A percentile compares a stretch with the other conserved stretches of the same genome.
phyloP scores from a whole-genome alignment of 2,888 invertebrate genomes.

The Reticulitermes lucifugus region DNA sequence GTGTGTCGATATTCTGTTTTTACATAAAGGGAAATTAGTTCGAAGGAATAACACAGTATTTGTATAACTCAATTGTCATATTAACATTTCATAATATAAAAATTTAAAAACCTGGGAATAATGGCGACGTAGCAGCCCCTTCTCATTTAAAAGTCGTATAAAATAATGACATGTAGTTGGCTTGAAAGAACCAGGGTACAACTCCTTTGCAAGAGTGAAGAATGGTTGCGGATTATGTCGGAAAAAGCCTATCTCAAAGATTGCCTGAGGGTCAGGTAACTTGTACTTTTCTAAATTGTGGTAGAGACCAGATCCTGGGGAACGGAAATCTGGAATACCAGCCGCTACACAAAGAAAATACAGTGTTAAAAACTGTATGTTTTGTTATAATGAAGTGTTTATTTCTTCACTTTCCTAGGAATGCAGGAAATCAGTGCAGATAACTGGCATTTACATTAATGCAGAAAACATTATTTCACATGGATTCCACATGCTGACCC shows the following conservation, averaged over 20 bases:
- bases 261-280: constrained; percentile 90
- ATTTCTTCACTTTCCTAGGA: too few relatives aligned
- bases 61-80: neutral
- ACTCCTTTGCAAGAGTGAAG: constrained; percentile 88
- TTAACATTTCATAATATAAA: neutral
- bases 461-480: too few relatives aligned
- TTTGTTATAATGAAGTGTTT: too few relatives aligned
- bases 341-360: constrained; percentile 73
- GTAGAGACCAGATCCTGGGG: constrained; percentile 92
- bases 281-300: constrained; percentile 92
- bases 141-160: constrained; percentile 84
- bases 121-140: constrained; percentile 70
- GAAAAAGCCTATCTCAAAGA: constrained; percentile 93
- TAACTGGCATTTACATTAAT: too few relatives aligned
- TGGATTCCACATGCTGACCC: too few relatives aligned
- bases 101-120: constrained; percentile 65
- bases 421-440: too few relatives aligned
- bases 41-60: neutral
- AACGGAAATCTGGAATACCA: constrained; percentile 96
- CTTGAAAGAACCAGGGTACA: constrained; percentile 88
- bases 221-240: constrained; percentile 91
- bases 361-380: neutral
- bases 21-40: neutral
- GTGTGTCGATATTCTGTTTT: constrained; percentile 90
- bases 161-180: constrained; percentile 95